Conservation (phyloP, 2,113 vertebrate species). For the Orthochromis malagaraziensis region DNA sequence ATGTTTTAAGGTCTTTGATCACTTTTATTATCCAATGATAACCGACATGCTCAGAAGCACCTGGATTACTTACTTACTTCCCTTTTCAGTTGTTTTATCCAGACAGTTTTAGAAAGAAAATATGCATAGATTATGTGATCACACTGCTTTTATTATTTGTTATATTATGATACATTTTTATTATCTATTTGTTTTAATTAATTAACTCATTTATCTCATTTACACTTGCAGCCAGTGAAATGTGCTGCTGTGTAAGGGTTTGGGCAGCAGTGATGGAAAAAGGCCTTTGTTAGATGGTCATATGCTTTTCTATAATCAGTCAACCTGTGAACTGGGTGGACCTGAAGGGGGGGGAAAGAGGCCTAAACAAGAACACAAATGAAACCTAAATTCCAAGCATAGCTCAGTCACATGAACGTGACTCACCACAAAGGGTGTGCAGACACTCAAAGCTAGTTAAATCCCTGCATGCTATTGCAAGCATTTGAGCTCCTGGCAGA, state of each 20-base stretch:
- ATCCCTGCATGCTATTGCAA: not conserved
- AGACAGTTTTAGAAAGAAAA: not conserved
- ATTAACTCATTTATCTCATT: not conserved
- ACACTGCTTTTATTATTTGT: not conserved
- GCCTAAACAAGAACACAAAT: slow-evolving; percentile 31
- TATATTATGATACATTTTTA: not conserved
- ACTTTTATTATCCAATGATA: not conserved
- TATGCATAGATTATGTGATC: not conserved
- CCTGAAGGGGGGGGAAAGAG: not conserved
- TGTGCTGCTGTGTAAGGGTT: not conserved
- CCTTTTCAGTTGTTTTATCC: not conserved
- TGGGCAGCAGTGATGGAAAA: not conserved
- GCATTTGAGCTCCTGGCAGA: not conserved
- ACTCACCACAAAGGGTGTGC: slow-evolving; percentile 25
- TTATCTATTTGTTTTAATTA: not conserved
- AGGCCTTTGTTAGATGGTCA: not conserved
- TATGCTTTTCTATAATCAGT: not conserved
- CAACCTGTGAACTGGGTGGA: slow-evolving; percentile 30
- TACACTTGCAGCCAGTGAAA: not conserved
- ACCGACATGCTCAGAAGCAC: not conserved
- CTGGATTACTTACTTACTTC: not conserved
- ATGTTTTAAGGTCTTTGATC: not conserved
- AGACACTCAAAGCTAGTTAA: slow-evolving; percentile 23
- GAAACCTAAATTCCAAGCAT: slow-evolving; percentile 40
- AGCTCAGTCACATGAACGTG: slow-evolving; percentile 23